phyloP scores from a whole-genome alignment of 2,888 invertebrate genomes.

The Rotaria socialis region DNA sequence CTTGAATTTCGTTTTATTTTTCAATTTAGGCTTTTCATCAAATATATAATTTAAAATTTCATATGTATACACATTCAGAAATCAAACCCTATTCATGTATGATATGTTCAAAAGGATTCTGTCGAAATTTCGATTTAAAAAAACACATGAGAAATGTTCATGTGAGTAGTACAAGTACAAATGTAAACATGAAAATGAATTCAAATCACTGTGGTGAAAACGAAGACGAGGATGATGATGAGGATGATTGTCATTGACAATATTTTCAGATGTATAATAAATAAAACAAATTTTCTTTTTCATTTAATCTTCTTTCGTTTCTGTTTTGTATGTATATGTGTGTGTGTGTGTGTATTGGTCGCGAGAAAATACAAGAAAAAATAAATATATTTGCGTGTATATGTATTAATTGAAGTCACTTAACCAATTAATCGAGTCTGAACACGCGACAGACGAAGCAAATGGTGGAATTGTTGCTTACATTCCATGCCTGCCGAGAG shows the following conservation, averaged over 20 bases:
- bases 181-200: neutral
- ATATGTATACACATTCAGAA: slow-evolving; percentile 98
- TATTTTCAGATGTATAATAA: neutral
- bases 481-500: slow-evolving; percentile 25
- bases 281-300: neutral
- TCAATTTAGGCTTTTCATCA: slow-evolving; percentile 68
- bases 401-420: slow-evolving; percentile 32
- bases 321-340: neutral
- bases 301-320: slow-evolving; percentile 3
- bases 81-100: slow-evolving; percentile 91
- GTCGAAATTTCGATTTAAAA: slow-evolving; percentile 93
- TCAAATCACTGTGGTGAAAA: neutral
- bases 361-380: neutral
- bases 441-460: slow-evolving; percentile 29
- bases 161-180: slow-evolving; percentile 47
- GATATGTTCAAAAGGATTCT: slow-evolving; percentile 71
- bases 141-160: slow-evolving; percentile 95
- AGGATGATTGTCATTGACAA: neutral
- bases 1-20: neutral
- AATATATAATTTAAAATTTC: slow-evolving; percentile 92
- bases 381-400: slow-evolving; percentile 18
- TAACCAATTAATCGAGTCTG: slow-evolving; percentile 29
- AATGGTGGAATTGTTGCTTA: slow-evolving; percentile 10
- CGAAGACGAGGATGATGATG: neutral
- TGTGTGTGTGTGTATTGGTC: neutral